Conservation (phyloP, 1,140 invertebrate species). For the Drosophila lini region DNA sequence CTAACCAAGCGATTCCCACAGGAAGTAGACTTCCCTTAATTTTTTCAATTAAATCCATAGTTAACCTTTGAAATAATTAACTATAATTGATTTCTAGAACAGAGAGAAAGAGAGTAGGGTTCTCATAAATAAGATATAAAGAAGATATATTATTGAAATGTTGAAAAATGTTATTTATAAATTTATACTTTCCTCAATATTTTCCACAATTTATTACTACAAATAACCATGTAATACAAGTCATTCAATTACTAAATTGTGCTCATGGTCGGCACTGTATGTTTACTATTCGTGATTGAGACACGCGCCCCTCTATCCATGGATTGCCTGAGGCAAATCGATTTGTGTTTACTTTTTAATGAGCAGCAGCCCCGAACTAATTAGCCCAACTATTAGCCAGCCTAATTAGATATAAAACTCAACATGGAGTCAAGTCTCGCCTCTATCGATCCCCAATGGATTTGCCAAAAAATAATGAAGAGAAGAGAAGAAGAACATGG, state of each 20-base stretch:
- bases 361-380: conserved; percentile 54
- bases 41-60: conserved; percentile 6
- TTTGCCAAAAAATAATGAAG: background rate
- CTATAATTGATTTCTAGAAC: conserved; percentile 11
- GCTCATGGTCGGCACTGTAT: conserved; percentile 16
- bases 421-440: conserved; percentile 1
- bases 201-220: background rate
- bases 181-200: background rate
- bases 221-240: background rate
- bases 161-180: no score
- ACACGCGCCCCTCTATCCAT: conserved; percentile 44
- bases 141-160: background rate
- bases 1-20: conserved; percentile 8
- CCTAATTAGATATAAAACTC: conserved; percentile 61
- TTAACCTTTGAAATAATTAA: conserved; percentile 25
- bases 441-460: background rate
- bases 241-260: background rate
- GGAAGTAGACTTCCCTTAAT: conserved; percentile 35
- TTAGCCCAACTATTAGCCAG: conserved; percentile 65
- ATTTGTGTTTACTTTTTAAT: conserved; percentile 64
- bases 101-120: no score
- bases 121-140: background rate
- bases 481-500: background rate
- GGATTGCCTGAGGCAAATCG: conserved; percentile 51
- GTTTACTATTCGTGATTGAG: conserved; percentile 41